Conservation (phyloP, 1,140 invertebrate species). For the Zaprionus kolodkinae region DNA sequence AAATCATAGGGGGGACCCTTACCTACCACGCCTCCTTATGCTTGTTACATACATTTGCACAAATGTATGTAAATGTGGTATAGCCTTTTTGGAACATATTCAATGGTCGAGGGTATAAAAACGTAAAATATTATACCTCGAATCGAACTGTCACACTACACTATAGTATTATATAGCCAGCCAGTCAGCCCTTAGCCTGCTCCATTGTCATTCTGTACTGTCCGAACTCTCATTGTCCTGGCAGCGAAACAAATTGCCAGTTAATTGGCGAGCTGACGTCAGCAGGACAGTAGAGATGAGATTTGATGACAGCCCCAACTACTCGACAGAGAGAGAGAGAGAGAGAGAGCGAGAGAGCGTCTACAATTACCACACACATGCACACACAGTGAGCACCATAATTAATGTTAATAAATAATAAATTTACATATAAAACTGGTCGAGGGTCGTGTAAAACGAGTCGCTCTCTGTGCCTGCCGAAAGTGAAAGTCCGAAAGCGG, state of each 20-base stretch:
- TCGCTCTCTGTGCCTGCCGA: slow-evolving; percentile 21
- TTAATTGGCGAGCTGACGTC: slow-evolving; percentile 76
- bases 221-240: slow-evolving; percentile 7
- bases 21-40: too few relatives aligned
- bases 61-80: too few relatives aligned
- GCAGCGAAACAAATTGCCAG: slow-evolving; percentile 54
- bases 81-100: too few relatives aligned
- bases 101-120: too few relatives aligned
- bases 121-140: too few relatives aligned
- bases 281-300: slow-evolving; percentile 50
- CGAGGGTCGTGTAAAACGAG: slow-evolving; percentile 20
- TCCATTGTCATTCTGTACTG: slow-evolving; percentile 17
- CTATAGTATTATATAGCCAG: neutral
- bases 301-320: slow-evolving; percentile 62
- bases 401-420: slow-evolving; percentile 82
- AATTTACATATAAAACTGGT: slow-evolving; percentile 73
- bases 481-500: slow-evolving; percentile 65
- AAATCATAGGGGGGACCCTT: too few relatives aligned
- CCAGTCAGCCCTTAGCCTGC: neutral
- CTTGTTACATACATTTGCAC: too few relatives aligned
- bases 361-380: slow-evolving; percentile 64
- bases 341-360: slow-evolving; percentile 18
- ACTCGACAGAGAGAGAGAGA: neutral
- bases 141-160: neutral
- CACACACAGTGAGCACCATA: slow-evolving; percentile 64